phyloP scores from a whole-genome alignment of 1,140 invertebrate species.

The Trachymyrmex septentrionalis region DNA sequence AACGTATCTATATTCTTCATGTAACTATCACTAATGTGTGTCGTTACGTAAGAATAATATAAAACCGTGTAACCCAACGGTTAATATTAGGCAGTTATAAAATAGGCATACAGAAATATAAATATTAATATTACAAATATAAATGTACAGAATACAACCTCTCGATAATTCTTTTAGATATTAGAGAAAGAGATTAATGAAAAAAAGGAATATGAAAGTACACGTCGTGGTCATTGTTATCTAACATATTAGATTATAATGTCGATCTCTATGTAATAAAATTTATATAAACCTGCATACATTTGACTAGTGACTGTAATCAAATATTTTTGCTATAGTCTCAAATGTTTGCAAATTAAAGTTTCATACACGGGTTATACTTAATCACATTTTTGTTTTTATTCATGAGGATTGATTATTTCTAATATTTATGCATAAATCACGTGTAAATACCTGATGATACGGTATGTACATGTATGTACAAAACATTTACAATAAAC shows the following conservation, averaged over 20 bases:
- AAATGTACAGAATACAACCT: constrained; percentile 20
- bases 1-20: neutral
- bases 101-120: neutral
- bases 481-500: constrained; percentile 49
- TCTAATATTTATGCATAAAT: constrained; percentile 20
- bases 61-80: neutral
- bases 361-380: constrained; percentile 12
- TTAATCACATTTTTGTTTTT: constrained; percentile 2
- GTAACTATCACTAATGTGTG: neutral
- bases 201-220: constrained; percentile 46
- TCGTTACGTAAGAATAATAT: neutral
- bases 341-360: constrained; percentile 38
- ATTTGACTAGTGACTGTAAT: constrained; percentile 12
- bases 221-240: constrained; percentile 32
- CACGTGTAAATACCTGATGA: neutral
- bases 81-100: constrained; percentile 22
- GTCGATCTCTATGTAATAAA: neutral
- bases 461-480: constrained; percentile 30
- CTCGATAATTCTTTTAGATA: neutral
- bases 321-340: neutral
- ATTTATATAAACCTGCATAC: constrained; percentile 23
- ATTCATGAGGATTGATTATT: constrained; percentile 8
- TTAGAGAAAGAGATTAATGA: neutral
- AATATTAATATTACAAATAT: constrained; percentile 2
- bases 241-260: constrained; percentile 1